phyloP scores from a whole-genome alignment of 2,113 vertebrate species.

The Tricholaema leucomelas region DNA sequence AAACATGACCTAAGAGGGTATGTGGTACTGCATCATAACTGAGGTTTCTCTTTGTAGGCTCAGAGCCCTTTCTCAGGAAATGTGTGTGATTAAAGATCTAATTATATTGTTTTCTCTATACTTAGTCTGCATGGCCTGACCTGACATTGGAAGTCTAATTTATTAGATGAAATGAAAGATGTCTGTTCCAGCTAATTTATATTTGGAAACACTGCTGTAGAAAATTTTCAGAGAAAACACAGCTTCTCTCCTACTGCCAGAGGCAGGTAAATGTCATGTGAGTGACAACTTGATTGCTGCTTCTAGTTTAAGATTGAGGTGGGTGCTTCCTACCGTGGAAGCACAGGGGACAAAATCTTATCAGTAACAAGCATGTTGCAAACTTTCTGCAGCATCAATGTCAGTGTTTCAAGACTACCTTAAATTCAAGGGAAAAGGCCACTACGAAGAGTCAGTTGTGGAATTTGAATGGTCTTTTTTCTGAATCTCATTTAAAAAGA shows the following conservation, averaged over 20 bases:
- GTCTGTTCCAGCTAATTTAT: neutral
- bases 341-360: neutral
- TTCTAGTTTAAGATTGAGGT: neutral
- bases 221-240: neutral
- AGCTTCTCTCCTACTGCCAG: neutral
- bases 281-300: neutral
- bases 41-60: neutral
- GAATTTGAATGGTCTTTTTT: neutral
- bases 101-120: neutral
- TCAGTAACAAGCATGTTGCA: neutral
- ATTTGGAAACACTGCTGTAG: neutral
- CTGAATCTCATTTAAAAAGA: neutral
- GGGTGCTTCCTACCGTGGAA: neutral
- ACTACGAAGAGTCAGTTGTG: neutral
- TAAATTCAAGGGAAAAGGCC: neutral
- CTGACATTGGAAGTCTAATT: neutral
- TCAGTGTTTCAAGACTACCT: neutral
- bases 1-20: neutral
- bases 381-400: neutral
- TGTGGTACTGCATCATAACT: neutral
- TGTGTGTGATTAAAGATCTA: constrained; percentile 10
- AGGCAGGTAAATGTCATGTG: neutral
- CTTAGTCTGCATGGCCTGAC: neutral
- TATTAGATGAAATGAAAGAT: constrained; percentile 33
- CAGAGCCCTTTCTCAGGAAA: neutral